These are phyloP conservation scores for Sinohyriopsis cumingii DNA, from an alignment of 2,888 invertebrate genomes.

Conservation along the genomic window DNA sequence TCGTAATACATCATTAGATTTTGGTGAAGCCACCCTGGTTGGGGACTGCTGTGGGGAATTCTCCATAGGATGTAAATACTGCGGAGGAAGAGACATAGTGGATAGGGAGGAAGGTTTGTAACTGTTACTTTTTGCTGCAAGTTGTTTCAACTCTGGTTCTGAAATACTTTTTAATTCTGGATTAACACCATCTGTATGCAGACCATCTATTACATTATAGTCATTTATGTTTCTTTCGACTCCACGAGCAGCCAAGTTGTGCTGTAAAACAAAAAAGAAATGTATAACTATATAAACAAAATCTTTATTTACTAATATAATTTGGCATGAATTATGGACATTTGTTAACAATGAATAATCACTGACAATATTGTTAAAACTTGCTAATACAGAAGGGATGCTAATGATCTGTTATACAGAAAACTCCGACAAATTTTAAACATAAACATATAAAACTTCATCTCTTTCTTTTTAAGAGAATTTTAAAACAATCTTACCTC, in stretches of 20 bases:
- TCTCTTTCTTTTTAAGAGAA: background rate
- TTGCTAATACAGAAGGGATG: too few species aligned
- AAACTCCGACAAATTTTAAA: background rate
- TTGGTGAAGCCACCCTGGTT: conserved; percentile 1
- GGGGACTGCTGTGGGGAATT: background rate
- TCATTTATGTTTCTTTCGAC: conserved; percentile 23
- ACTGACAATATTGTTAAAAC: too few species aligned
- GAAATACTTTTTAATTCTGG: background rate
- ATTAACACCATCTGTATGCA: conserved; percentile 16
- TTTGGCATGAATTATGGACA: too few species aligned
- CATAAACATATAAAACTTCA: background rate
- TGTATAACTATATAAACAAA: too few species aligned
- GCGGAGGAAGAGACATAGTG: background rate
- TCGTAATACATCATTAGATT: conserved; percentile 31
- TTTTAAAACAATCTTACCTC: conserved; percentile 21
- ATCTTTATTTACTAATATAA: too few species aligned
- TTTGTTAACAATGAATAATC: too few species aligned
- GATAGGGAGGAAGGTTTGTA: conserved; percentile 8
- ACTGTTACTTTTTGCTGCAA: background rate
- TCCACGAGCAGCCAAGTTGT: conserved; percentile 33
- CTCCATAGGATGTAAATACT: background rate
- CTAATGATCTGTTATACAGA: background rate
- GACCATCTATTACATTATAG: conserved; percentile 35
- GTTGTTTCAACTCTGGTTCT: conserved; percentile 1
- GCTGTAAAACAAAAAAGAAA: conserved; percentile 3